Conservation (phyloP, 2,113 vertebrate genomes). For the Rhinolophus ferrumequinum region DNA sequence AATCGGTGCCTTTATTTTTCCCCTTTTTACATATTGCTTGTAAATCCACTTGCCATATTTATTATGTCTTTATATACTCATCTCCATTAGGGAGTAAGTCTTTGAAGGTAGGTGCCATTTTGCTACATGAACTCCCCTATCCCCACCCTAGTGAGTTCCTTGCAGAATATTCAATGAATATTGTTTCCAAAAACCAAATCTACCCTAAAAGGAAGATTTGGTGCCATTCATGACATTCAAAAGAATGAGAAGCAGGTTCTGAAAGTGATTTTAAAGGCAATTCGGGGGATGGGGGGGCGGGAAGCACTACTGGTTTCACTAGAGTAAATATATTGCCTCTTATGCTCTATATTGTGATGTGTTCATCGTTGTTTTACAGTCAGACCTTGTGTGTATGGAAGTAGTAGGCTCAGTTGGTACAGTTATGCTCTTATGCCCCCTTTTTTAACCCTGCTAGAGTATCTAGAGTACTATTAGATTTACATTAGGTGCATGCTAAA, state of each 20-base stretch:
- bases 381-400: not conserved
- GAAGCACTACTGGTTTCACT: not conserved
- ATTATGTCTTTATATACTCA: not conserved
- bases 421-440: not conserved
- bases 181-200: not conserved
- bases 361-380: not conserved
- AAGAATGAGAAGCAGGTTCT: conserved; percentile 30
- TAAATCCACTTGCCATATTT: not conserved
- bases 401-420: not conserved
- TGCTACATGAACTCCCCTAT: not conserved
- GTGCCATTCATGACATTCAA: not conserved
- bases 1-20: not conserved
- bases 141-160: not conserved
- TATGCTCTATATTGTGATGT: not conserved
- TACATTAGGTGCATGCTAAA: conserved; percentile 3
- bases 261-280: not conserved
- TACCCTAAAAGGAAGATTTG: not conserved
- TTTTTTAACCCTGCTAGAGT: not conserved
- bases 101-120: conserved; percentile 6
- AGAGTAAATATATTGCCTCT: not conserved
- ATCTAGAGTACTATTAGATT: not conserved
- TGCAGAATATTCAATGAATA: not conserved
- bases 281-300: not conserved
- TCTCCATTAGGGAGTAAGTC: not conserved
- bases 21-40: not conserved